A percentile compares a stretch with the other conserved stretches of the same genome.
Conservation (phyloP, 2,888 invertebrate species). For the Lingula anatina region DNA sequence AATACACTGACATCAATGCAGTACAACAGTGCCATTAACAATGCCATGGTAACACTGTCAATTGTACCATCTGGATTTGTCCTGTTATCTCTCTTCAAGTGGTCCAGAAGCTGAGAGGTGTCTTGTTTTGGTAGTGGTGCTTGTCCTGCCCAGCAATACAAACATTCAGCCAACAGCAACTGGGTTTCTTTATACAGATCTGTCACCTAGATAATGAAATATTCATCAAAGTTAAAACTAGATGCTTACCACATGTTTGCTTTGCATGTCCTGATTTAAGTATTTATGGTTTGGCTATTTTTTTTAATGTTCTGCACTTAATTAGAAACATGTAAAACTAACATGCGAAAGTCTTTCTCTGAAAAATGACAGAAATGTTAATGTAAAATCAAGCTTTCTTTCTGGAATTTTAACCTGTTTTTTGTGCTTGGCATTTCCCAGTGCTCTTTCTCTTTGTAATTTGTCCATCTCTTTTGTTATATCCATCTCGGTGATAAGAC, state of each 20-base stretch:
- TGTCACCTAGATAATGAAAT: conserved; percentile 48
- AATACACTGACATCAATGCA: conserved; percentile 77
- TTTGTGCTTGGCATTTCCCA: conserved; percentile 81
- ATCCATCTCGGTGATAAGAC: conserved; percentile 35
- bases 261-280: too few relatives aligned
- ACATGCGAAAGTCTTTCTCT: too few relatives aligned
- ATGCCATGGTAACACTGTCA: conserved; percentile 71
- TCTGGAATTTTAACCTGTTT: conserved; percentile 69
- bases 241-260: too few relatives aligned
- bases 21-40: conserved; percentile 79
- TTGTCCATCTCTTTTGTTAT: conserved; percentile 62
- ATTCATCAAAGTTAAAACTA: not conserved
- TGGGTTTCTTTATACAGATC: conserved; percentile 73
- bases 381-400: too few relatives aligned
- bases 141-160: conserved; percentile 75
- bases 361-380: too few relatives aligned
- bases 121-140: conserved; percentile 68
- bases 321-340: too few relatives aligned
- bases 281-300: too few relatives aligned
- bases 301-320: too few relatives aligned
- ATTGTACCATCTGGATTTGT: conserved; percentile 63
- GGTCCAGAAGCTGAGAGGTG: conserved; percentile 55
- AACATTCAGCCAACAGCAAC: conserved; percentile 66
- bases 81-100: conserved; percentile 29
- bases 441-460: conserved; percentile 78